These are phyloP conservation scores for Hyaena hyaena DNA, from an alignment of 2,113 vertebrate species.

Conservation along the genomic window DNA sequence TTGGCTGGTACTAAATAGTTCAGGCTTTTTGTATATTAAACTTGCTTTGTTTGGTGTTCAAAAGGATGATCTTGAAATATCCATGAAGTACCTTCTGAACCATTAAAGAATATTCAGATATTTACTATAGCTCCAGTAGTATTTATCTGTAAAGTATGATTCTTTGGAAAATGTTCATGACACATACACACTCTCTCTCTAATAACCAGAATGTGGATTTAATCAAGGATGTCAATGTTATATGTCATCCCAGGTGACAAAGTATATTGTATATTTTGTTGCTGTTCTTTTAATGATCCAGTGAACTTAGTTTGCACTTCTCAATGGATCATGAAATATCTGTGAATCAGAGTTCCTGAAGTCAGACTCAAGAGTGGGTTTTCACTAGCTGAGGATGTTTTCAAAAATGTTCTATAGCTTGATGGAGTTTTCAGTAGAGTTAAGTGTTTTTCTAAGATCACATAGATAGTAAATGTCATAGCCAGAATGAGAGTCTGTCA, in stretches of 20 bases:
- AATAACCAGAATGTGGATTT: neutral
- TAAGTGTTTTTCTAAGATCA: conserved; percentile 8
- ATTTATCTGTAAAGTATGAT: neutral
- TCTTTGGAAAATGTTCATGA: neutral
- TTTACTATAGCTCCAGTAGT: neutral
- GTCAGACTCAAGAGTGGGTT: neutral
- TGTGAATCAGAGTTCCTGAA: neutral
- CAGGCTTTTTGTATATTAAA: neutral
- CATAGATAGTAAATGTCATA: neutral
- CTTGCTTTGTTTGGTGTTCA: neutral
- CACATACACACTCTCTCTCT: neutral
- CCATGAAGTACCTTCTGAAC: neutral
- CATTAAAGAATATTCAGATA: neutral
- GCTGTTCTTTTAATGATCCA: neutral
- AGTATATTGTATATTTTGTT: neutral
- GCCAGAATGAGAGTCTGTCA: neutral
- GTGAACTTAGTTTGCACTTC: neutral
- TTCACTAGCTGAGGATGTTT: neutral
- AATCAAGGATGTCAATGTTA: neutral
- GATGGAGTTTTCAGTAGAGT: conserved; percentile 2
- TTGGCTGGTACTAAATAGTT: neutral
- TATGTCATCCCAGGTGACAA: neutral
- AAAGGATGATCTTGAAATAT: neutral
- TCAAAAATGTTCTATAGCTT: neutral
- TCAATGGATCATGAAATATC: neutral